phyloP scores from a whole-genome alignment of 2,888 invertebrate species.

The Patella pellucida region DNA sequence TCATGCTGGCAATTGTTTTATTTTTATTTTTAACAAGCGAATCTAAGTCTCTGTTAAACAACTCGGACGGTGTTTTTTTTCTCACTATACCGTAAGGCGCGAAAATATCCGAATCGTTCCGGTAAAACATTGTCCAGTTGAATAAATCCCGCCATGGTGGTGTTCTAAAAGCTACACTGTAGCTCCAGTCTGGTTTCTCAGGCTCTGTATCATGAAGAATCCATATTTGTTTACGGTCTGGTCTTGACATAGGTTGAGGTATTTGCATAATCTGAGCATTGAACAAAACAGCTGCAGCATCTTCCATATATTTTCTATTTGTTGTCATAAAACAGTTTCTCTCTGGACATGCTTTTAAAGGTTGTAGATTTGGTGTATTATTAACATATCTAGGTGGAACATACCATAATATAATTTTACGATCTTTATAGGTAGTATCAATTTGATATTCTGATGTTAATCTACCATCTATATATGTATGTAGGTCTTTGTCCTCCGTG shows the following conservation, averaged over 20 bases:
- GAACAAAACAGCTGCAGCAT: neutral
- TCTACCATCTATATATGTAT: no score
- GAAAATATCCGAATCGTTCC: neutral
- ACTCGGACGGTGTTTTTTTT: neutral
- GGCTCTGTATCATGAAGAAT: neutral
- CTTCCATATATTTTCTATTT: neutral
- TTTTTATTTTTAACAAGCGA: neutral
- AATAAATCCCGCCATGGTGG: neutral
- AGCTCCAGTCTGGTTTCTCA: neutral
- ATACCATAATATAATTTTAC: conserved; percentile 2
- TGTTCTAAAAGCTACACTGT: neutral
- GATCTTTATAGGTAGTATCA: neutral
- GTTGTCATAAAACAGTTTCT: neutral
- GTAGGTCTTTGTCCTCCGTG: no score
- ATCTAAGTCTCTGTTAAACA: neutral
- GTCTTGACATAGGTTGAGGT: neutral
- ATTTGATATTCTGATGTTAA: no score
- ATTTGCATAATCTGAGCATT: neutral
- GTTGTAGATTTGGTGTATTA: neutral
- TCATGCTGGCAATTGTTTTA: neutral
- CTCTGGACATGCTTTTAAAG: neutral
- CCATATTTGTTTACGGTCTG: neutral
- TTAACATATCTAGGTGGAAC: neutral
- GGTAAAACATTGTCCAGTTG: conserved; percentile 5
- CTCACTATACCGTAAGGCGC: neutral